These are phyloP conservation scores for Oncorhynchus gorbuscha DNA, from an alignment of 2,113 vertebrate species.

Conservation along the genomic window DNA sequence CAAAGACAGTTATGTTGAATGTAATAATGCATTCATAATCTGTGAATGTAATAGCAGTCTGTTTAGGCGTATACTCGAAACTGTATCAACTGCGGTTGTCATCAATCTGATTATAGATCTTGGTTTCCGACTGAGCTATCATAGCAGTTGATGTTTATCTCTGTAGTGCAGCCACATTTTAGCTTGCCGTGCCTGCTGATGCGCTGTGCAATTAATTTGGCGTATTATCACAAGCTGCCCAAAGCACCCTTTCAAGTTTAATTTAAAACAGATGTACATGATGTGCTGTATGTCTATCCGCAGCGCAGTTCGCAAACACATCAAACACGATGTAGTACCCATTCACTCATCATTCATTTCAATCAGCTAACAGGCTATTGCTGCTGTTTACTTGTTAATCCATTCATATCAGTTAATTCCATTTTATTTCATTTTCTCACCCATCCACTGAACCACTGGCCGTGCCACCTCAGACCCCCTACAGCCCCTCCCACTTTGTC, in stretches of 20 bases:
- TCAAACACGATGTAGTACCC: neutral
- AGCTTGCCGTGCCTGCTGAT: constrained; percentile 30
- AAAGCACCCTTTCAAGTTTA: constrained; percentile 5
- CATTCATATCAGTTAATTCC: constrained; percentile 43
- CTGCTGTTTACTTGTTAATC: constrained; percentile 30
- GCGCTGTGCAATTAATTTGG: constrained; percentile 29
- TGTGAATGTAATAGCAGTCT: neutral
- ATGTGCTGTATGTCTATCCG: constrained; percentile 13
- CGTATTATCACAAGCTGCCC: constrained; percentile 25
- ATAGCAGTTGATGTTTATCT: neutral
- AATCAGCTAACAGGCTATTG: constrained; percentile 2
- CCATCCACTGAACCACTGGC: constrained; percentile 17
- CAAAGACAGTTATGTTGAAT: neutral
- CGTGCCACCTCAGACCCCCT: constrained; percentile 69
- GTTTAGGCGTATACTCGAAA: neutral
- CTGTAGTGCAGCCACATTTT: constrained; percentile 1
- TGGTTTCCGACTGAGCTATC: neutral
- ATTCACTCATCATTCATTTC: constrained; percentile 11
- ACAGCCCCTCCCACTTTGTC: constrained; percentile 79
- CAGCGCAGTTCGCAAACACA: too few relatives aligned
- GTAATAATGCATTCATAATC: neutral
- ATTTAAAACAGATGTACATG: constrained; percentile 22
- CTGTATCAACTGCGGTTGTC: neutral
- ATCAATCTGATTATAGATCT: neutral
- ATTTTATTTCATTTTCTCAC: constrained; percentile 59